These are phyloP conservation scores for Acanthornis magna DNA, from an alignment of 2,797 vertebrate species.

Conservation along the genomic window DNA sequence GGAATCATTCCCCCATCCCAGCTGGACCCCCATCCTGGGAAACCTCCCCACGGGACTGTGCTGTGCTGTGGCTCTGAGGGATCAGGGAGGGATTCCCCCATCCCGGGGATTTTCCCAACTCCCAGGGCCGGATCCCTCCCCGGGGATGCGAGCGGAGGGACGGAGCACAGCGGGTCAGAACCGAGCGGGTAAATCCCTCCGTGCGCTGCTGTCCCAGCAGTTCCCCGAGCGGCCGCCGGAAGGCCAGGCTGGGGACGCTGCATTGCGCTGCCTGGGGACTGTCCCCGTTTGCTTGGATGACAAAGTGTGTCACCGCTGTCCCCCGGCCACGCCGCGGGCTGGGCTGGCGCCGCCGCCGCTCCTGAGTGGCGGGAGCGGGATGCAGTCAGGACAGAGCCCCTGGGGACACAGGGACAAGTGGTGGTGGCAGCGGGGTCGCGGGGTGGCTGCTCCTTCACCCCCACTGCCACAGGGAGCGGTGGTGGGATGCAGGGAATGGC, in stretches of 20 bases:
- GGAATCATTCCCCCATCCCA: fast-evolving
- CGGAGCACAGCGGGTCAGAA: fast-evolving
- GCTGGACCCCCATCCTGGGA: neutral
- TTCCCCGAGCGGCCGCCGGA: neutral
- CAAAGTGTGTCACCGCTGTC: neutral
- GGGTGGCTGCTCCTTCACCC: neutral
- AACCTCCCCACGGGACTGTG: fast-evolving
- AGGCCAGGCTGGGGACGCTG: neutral
- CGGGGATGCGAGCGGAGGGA: fast-evolving
- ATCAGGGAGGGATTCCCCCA: neutral
- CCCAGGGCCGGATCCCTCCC: neutral
- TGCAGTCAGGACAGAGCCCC: neutral
- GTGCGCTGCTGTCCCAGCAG: neutral
- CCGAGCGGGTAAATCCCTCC: neutral
- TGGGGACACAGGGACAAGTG: neutral
- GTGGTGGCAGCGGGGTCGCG: fast-evolving
- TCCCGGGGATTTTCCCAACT: neutral
- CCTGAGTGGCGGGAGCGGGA: neutral
- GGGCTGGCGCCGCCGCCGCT: neutral
- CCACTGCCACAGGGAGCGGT: neutral
- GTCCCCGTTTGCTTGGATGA: neutral
- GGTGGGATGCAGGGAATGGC: neutral
- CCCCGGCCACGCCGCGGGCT: neutral
- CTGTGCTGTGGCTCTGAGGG: neutral
- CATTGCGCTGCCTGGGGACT: neutral